phyloP scores from a whole-genome alignment of 2,888 invertebrate genomes.

The Zhuqinia jingwanae region DNA sequence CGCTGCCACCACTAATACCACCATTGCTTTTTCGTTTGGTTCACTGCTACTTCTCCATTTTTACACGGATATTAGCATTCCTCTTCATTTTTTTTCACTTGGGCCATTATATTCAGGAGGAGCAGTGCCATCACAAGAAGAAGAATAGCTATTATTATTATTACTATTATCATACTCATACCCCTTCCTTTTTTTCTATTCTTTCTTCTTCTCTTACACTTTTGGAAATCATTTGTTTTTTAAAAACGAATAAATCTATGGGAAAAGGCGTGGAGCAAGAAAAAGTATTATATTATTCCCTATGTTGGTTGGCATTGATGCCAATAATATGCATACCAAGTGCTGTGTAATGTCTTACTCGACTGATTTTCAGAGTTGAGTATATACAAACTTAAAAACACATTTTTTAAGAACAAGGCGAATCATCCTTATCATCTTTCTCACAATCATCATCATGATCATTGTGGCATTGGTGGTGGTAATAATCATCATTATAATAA shows the following conservation, averaged over 20 bases:
- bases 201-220: not conserved
- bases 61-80: constrained; percentile 8
- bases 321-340: constrained; percentile 4
- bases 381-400: constrained; percentile 5
- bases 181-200: too few relatives aligned
- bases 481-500: constrained; percentile 59
- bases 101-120: not conserved
- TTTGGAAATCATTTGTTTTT: constrained; percentile 44
- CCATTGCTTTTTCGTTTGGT: too few relatives aligned
- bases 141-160: not conserved
- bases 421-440: too few relatives aligned
- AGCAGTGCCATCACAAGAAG: constrained; percentile 16
- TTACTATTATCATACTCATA: too few relatives aligned
- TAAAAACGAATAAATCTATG: constrained; percentile 46
- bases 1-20: not conserved
- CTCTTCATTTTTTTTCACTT: not conserved
- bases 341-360: constrained; percentile 58
- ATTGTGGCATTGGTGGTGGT: not conserved
- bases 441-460: constrained; percentile 4
- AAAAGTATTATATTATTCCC: too few relatives aligned
- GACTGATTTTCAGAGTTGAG: not conserved
- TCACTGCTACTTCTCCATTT: constrained; percentile 9
- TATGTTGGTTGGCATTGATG: constrained; percentile 23
- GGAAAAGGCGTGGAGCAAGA: constrained; percentile 53
- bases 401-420: not conserved